A percentile compares a stretch with the other conserved stretches of the same genome.
These are phyloP conservation scores for Alca torda DNA, from an alignment of 2,797 vertebrate genomes.

Conservation along the genomic window DNA sequence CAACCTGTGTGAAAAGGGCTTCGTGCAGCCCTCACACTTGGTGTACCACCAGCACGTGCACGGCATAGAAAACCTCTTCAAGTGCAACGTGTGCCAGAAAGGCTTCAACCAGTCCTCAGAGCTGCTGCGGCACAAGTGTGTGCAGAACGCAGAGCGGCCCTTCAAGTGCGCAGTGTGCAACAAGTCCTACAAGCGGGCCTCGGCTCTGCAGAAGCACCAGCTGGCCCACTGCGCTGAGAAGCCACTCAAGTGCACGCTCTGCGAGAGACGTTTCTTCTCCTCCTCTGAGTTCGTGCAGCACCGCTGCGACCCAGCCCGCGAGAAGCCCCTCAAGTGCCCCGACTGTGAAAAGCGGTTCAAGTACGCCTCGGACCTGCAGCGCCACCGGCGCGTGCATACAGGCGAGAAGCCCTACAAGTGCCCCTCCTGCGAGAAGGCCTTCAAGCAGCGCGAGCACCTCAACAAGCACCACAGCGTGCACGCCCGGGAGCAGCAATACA, in stretches of 20 bases:
- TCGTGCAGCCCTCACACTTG: conserved; percentile 93
- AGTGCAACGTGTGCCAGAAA: conserved; percentile 96
- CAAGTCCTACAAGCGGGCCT: conserved; percentile 95
- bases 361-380: conserved; percentile 94
- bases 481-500: conserved; percentile 94
- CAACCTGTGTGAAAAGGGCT: conserved; percentile 95
- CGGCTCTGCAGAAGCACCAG: conserved; percentile 96
- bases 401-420: conserved; percentile 98
- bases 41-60: conserved; percentile 98
- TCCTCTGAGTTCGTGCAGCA: conserved; percentile 98
- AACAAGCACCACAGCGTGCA: conserved; percentile 95
- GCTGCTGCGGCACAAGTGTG: conserved; percentile 93
- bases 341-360: conserved; percentile 98
- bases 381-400: conserved; percentile 92
- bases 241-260: conserved; percentile 94
- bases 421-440: conserved; percentile 93
- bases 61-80: conserved; percentile 96
- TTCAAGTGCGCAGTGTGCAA: conserved; percentile 94
- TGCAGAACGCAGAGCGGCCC: conserved; percentile 86
- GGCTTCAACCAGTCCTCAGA: conserved; percentile 97
- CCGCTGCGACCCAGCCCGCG: conserved; percentile 91
- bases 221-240: conserved; percentile 92
- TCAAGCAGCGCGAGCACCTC: conserved; percentile 97
- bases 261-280: conserved; percentile 95
- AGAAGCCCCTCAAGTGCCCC: conserved; percentile 95